These are phyloP conservation scores for Ruditapes philippinarum DNA, from an alignment of 1,140 invertebrate species.

Conservation along the genomic window DNA sequence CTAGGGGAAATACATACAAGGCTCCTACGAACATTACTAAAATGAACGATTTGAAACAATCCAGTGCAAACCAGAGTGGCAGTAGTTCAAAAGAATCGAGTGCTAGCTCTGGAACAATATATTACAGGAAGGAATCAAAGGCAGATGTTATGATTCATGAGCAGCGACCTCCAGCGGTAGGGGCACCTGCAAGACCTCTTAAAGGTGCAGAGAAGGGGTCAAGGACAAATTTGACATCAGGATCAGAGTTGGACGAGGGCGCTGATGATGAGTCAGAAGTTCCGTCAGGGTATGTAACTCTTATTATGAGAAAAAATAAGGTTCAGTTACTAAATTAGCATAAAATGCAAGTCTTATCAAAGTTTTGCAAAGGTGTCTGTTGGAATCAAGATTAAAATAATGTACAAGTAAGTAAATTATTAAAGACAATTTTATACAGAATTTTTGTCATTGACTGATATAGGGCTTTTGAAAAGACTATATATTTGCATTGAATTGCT, in stretches of 20 bases:
- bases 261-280: slow-evolving; percentile 67
- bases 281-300: slow-evolving; percentile 75
- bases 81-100: slow-evolving; percentile 42
- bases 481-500: too few relatives aligned
- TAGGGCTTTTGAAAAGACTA: too few relatives aligned
- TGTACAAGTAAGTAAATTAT: too few relatives aligned
- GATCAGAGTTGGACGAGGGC: slow-evolving; percentile 36
- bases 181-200: slow-evolving; percentile 70
- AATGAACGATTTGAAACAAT: slow-evolving; percentile 63
- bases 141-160: slow-evolving; percentile 73
- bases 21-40: slow-evolving; percentile 64
- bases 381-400: too few relatives aligned
- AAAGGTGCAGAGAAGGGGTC: slow-evolving; percentile 66
- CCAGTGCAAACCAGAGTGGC: neutral
- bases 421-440: too few relatives aligned
- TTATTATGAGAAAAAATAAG: neutral
- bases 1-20: slow-evolving; percentile 53
- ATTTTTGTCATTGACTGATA: too few relatives aligned
- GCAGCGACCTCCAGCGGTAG: slow-evolving; percentile 78
- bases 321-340: too few relatives aligned
- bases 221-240: slow-evolving; percentile 31
- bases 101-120: slow-evolving; percentile 70
- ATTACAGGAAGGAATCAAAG: slow-evolving; percentile 77
- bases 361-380: too few relatives aligned
- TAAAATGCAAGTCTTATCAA: too few relatives aligned